phyloP scores from a whole-genome alignment of 1,140 invertebrate genomes.

The Orchestia grillus region DNA sequence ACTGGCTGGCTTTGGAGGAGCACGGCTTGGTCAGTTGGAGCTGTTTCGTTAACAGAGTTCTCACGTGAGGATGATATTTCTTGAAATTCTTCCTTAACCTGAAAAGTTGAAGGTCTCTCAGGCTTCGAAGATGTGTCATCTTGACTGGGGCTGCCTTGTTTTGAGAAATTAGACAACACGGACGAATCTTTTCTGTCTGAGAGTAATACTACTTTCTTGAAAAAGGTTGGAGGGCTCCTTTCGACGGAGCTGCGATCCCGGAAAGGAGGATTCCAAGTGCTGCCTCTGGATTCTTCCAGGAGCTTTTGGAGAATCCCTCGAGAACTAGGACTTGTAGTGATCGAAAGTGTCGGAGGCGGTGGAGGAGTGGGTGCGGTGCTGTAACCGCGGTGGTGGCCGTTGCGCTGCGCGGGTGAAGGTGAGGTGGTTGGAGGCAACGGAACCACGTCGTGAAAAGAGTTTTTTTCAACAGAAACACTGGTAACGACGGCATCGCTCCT shows the following conservation, averaged over 20 bases:
- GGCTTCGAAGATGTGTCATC: not conserved
- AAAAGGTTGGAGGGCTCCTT: not conserved
- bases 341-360: not conserved
- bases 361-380: not conserved
- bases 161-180: not conserved
- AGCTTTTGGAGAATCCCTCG: not conserved
- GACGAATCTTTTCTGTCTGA: not conserved
- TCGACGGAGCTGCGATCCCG: not conserved
- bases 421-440: not conserved
- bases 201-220: not conserved
- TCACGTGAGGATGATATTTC: not conserved
- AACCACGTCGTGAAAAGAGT: not conserved
- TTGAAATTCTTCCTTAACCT: not conserved
- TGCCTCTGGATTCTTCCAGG: not conserved
- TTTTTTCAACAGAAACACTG: not conserved
- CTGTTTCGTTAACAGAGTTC: not conserved
- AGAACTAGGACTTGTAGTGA: not conserved
- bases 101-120: not conserved
- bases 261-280: not conserved
- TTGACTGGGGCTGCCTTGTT: not conserved
- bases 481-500: slow-evolving; percentile 25
- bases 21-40: not conserved
- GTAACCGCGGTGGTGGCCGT: not conserved
- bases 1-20: not conserved
- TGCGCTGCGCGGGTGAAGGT: not conserved